Percentiles rank a stretch among this genome's conserved stretches.
These are phyloP conservation scores for Triops cancriformis DNA, from an alignment of 1,140 invertebrate genomes.

Conservation along the genomic window DNA sequence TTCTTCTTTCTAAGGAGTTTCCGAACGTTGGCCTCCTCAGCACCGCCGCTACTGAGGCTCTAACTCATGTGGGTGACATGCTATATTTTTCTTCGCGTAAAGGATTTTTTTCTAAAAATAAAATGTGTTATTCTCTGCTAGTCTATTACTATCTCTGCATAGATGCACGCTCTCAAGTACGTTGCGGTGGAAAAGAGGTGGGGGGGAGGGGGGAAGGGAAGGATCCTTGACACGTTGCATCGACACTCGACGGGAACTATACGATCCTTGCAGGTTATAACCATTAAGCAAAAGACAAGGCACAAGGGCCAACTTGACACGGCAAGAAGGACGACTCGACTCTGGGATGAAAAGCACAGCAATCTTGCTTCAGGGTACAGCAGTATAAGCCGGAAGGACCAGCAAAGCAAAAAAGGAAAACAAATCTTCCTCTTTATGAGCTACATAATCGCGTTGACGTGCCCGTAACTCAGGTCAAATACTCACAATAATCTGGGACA, in stretches of 20 bases:
- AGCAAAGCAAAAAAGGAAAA: neutral
- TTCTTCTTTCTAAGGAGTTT: neutral
- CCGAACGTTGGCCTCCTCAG: neutral
- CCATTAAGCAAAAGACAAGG: conserved; percentile 6
- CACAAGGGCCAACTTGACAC: neutral
- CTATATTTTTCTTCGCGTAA: neutral
- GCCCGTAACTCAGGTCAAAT: neutral
- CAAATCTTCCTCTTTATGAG: conserved; percentile 8
- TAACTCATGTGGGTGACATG: conserved; percentile 1
- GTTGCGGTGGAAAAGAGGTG: neutral
- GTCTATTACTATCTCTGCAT: conserved; percentile 10
- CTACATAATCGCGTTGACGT: conserved; percentile 9
- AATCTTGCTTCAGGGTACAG: neutral
- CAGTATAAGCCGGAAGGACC: neutral
- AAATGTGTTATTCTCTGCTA: neutral
- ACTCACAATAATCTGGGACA: neutral
- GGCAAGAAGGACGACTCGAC: conserved; percentile 4
- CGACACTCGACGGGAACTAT: neutral
- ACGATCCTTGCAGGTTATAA: neutral
- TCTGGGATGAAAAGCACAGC: neutral
- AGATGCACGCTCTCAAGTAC: neutral
- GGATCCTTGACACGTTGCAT: neutral
- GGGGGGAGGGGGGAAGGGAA: neutral
- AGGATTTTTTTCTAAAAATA: neutral
- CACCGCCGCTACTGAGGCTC: neutral